A percentile compares a stretch with the other conserved stretches of the same genome.
Evolutionary conservation across 2,888 invertebrate genomes (phyloP).

Genomic region (Patella depressa): DNA sequence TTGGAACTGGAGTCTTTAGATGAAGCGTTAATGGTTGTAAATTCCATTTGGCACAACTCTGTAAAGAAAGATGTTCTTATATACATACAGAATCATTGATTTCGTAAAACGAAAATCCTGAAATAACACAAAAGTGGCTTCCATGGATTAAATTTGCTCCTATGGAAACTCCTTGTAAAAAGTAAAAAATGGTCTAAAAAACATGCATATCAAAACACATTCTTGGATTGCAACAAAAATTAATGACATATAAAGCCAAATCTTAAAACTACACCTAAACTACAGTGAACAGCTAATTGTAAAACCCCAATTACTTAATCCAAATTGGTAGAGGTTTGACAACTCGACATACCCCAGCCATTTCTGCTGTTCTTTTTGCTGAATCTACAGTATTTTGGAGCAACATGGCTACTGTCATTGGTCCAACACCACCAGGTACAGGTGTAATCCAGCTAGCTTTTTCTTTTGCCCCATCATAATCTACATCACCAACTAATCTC

Average conservation of each 20-base stretch:
- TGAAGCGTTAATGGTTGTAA: constrained; percentile 76
- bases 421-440: constrained; percentile 93
- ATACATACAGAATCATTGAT: not conserved
- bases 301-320: too few relatives aligned
- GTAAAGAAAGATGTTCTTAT: constrained; percentile 11
- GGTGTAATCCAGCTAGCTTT: constrained; percentile 93
- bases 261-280: too few relatives aligned
- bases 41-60: constrained; percentile 48
- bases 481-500: constrained; percentile 95
- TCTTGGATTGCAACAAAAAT: too few relatives aligned
- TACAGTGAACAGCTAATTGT: too few relatives aligned
- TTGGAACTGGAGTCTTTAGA: constrained; percentile 83
- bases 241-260: too few relatives aligned
- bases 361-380: constrained; percentile 73
- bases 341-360: constrained; percentile 34
- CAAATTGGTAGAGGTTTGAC: too few relatives aligned
- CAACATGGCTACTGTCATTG: constrained; percentile 97
- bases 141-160: too few relatives aligned
- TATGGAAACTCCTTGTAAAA: too few relatives aligned
- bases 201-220: too few relatives aligned
- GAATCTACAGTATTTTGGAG: constrained; percentile 89
- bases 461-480: constrained; percentile 80
- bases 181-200: too few relatives aligned
- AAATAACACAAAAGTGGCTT: too few relatives aligned
- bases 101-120: too few relatives aligned